Evolutionary conservation across 2,888 invertebrate genomes (phyloP).

Genomic region (Melieria crassipennis): DNA sequence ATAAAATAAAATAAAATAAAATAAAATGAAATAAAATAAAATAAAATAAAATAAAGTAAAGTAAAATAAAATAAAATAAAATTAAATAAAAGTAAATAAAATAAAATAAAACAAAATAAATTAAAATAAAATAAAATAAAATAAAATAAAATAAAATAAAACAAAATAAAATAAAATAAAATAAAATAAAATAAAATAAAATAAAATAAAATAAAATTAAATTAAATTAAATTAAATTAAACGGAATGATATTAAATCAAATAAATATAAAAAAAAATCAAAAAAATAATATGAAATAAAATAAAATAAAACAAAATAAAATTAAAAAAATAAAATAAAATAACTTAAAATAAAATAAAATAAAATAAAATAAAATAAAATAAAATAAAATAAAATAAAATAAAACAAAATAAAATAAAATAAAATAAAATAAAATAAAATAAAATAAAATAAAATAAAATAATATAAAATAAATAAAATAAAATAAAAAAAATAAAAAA

Average conservation of each 20-base stretch:
- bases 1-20: neutral
- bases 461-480: neutral
- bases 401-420: neutral
- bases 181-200: neutral
- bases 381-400: neutral
- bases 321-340: conserved; percentile 28
- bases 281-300: neutral
- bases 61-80: conserved; percentile 37
- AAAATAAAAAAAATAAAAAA: neutral
- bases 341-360: conserved; percentile 9
- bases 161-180: conserved; percentile 18
- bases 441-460: conserved; percentile 15
- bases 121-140: conserved; percentile 32
- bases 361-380: conserved; percentile 10
- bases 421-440: conserved; percentile 8
- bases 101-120: conserved; percentile 24
- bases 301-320: conserved; percentile 24
- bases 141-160: conserved; percentile 2
- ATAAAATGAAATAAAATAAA: neutral
- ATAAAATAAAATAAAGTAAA: conserved; percentile 21
- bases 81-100: conserved; percentile 4
- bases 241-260: no score
- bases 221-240: conserved; percentile 3
- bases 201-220: neutral
- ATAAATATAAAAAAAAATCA: neutral